phyloP scores from a whole-genome alignment of 2,888 invertebrate genomes.

The Volucella zonaria region DNA sequence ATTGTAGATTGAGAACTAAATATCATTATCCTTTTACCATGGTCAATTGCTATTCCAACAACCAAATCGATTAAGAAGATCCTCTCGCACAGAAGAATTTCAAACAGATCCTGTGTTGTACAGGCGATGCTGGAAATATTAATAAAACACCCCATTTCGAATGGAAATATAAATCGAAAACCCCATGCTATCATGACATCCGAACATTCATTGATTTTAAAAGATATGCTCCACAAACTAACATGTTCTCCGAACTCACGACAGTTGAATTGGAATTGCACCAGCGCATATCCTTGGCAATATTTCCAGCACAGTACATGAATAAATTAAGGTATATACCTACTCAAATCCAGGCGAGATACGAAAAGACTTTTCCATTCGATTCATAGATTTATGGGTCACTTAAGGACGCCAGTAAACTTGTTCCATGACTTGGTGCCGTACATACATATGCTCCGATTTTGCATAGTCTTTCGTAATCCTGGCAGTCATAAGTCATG shows the following conservation, averaged over 20 bases:
- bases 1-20: no score
- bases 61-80: slow-evolving; percentile 53
- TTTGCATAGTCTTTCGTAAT: slow-evolving; percentile 22
- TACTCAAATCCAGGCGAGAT: background rate
- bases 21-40: no score
- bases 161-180: slow-evolving; percentile 51
- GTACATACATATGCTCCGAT: background rate
- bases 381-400: slow-evolving; percentile 67
- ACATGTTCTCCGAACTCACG: slow-evolving; percentile 44
- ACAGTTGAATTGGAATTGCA: slow-evolving; percentile 50
- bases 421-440: slow-evolving; percentile 4
- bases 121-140: slow-evolving; percentile 46
- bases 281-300: slow-evolving; percentile 49
- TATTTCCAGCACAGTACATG: slow-evolving; percentile 51
- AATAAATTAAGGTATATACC: slow-evolving; percentile 39
- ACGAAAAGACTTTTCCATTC: slow-evolving; percentile 34
- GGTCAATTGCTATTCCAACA: no score
- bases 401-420: slow-evolving; percentile 51
- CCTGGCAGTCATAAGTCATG: slow-evolving; percentile 23
- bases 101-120: slow-evolving; percentile 48
- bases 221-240: slow-evolving; percentile 35
- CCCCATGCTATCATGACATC: slow-evolving; percentile 14
- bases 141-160: slow-evolving; percentile 42
- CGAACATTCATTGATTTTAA: slow-evolving; percentile 28
- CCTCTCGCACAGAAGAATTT: slow-evolving; percentile 8